phyloP scores from a whole-genome alignment of 2,113 vertebrate genomes.

The Corapipo altera region DNA sequence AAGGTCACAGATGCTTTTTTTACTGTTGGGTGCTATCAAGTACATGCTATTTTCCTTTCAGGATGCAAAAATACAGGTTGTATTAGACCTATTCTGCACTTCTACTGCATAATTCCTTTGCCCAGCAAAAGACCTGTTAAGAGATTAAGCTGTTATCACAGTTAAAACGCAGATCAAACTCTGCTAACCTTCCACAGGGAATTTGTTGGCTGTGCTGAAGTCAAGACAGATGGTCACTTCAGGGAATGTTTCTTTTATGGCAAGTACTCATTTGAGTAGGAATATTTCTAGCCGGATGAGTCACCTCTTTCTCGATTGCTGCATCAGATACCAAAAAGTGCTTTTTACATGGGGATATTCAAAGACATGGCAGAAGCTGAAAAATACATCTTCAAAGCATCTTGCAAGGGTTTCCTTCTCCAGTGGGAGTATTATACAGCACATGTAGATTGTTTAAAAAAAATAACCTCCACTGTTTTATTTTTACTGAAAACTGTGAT shows the following conservation, averaged over 20 bases:
- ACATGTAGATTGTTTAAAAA: background rate
- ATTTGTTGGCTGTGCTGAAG: background rate
- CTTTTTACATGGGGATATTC: background rate
- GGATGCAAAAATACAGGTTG: background rate
- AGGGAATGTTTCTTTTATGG: background rate
- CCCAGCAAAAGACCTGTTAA: background rate
- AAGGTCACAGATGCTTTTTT: background rate
- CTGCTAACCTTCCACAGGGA: background rate
- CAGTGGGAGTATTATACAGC: background rate
- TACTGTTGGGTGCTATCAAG: background rate
- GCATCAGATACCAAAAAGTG: background rate
- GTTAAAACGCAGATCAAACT: background rate
- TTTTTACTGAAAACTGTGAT: background rate
- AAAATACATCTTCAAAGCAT: background rate
- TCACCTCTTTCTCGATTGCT: background rate
- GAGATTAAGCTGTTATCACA: background rate
- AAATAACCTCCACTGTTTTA: background rate
- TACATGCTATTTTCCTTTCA: background rate
- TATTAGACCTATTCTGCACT: background rate
- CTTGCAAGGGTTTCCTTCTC: background rate
- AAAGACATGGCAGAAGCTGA: background rate
- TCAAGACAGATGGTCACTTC: conserved; percentile 33
- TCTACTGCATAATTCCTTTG: background rate
- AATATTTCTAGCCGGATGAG: conserved; percentile 40
- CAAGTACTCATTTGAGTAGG: background rate